Evolutionary conservation across 1,140 invertebrate genomes (phyloP), one percentile per base, ranked within the genome.

Genomic region (Dreissena polymorpha): DNA sequence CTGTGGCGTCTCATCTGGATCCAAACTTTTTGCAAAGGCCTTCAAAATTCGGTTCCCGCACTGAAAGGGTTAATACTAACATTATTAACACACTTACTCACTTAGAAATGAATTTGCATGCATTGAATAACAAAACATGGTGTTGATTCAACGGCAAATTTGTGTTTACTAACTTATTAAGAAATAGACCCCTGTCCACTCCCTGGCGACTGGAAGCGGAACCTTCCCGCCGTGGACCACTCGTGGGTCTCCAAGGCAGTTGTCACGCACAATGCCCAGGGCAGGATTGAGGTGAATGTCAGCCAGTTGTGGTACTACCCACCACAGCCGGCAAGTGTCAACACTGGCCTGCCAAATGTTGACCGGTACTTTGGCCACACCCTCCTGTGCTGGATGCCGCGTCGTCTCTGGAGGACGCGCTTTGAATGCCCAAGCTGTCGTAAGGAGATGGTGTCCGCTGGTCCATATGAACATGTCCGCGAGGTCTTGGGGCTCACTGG

Each of bases 391-490:
- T 68, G 65, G 65, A 68, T 68, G 65, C 65, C 6, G 18, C 65
- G 65, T 23, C 21, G 65, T 27, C 21, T 68, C 14, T 68, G 65
- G 65, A 27, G 18, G 14, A 27, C 25, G 6, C 18, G 25, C 18
- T n/a, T 68, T 5, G 25, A 27, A 5, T 8, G 65, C 21, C 18
- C 25, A 18, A 27, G 18, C 18, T 68, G 65, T n/a, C 21, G 65
- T 2, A 68, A 25, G 65, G 65, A 68, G 65, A 18, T 68, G 65
- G 65, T 68, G 65, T n/a, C 65, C 29, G 65, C 65, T 1, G 65
- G 65, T 25, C 65, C 65, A 14, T 27, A 68, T 14, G 65, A 68
- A 6, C 2, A 21, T 6, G 65, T 68, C 18, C 6, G 65, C 18
- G 65, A 68, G 29, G 65, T 68, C 18, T 25, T 68, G 29, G 25